These are phyloP conservation scores for Turritopsis dohrnii DNA, from an alignment of 30 jellyfish, hydroid and myxozoan genomes.

Conservation along the genomic window DNA sequence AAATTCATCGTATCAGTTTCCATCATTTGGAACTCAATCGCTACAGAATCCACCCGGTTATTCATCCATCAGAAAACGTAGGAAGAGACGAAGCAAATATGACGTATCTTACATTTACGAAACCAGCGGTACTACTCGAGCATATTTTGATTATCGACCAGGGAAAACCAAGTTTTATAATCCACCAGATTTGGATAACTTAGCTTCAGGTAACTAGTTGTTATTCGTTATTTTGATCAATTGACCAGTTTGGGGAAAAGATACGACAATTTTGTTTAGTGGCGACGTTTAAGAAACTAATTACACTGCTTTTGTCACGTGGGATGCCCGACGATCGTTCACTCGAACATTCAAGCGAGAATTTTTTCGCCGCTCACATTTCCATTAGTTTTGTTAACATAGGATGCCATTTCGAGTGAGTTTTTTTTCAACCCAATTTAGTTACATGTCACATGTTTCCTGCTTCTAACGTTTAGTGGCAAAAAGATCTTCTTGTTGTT, in stretches of 20 bases:
- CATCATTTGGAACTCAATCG: not conserved
- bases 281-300: too few relatives aligned
- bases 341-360: too few relatives aligned
- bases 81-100: conserved; percentile 33
- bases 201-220: conserved; percentile 5
- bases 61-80: not conserved
- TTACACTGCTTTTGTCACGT: too few relatives aligned
- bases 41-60: not conserved
- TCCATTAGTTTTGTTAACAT: too few relatives aligned
- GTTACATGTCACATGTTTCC: too few relatives aligned
- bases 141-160: not conserved
- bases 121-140: not conserved
- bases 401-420: too few relatives aligned
- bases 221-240: not conserved
- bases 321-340: too few relatives aligned
- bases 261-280: not conserved
- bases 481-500: too few relatives aligned
- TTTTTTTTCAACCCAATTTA: too few relatives aligned
- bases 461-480: too few relatives aligned
- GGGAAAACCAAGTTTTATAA: not conserved
- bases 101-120: conserved; percentile 20
- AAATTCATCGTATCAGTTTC: not conserved
- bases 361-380: too few relatives aligned
- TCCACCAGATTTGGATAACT: not conserved
- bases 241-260: not conserved